Evolutionary conservation across 1,140 invertebrate genomes (phyloP).

Genomic region (Planococcus citri): DNA sequence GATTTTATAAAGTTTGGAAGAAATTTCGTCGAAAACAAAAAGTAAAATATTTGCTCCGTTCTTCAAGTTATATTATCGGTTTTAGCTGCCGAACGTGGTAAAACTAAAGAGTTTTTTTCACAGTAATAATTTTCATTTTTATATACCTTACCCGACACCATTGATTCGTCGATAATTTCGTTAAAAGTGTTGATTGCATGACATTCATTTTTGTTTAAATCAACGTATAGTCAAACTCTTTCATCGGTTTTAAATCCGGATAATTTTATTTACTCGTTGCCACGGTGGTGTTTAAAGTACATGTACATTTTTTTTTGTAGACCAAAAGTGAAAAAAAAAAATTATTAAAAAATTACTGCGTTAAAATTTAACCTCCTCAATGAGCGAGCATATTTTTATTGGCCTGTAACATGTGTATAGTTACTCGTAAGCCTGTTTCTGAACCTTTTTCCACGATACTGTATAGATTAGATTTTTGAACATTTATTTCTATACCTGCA

Average conservation of each 20-base stretch:
- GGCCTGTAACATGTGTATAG: no score
- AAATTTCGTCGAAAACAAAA: background rate
- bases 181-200: background rate
- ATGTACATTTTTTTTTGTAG: background rate
- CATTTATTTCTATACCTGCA: background rate
- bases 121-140: background rate
- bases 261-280: background rate
- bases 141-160: background rate
- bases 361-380: background rate
- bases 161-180: background rate
- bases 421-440: no score
- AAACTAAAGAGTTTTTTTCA: background rate
- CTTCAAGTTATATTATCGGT: no score
- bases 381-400: no score
- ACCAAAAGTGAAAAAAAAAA: background rate
- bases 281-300: no score
- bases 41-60: background rate
- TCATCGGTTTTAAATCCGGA: background rate
- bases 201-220: background rate
- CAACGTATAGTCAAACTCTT: background rate
- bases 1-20: background rate
- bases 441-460: no score
- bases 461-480: background rate
- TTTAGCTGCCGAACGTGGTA: background rate
- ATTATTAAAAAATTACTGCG: background rate